Evolutionary conservation across 2,797 vertebrate species (phyloP).

Genomic region (Thripadectes ignobilis): DNA sequence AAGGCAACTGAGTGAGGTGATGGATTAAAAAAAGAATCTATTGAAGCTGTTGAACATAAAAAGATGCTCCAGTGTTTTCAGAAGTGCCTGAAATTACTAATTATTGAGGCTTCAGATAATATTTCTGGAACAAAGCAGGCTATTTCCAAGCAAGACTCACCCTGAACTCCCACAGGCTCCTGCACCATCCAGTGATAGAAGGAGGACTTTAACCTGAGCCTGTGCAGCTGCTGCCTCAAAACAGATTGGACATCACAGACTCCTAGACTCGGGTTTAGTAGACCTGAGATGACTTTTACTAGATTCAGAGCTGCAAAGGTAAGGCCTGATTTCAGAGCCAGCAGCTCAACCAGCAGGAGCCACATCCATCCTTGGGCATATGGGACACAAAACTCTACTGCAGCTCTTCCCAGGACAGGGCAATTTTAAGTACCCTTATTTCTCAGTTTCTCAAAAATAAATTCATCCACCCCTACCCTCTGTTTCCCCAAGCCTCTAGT

Average conservation of each 20-base stretch:
- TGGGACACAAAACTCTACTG: no score
- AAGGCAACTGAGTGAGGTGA: not conserved
- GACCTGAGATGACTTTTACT: not conserved
- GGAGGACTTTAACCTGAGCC: not conserved
- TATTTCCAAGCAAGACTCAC: not conserved
- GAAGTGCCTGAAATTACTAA: not conserved
- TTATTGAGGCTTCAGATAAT: not conserved
- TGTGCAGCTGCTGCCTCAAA: not conserved
- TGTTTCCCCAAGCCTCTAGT: rapidly evolving
- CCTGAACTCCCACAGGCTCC: not conserved
- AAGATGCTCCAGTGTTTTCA: not conserved
- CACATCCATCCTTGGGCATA: not conserved
- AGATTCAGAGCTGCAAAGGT: not conserved
- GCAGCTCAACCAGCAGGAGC: not conserved
- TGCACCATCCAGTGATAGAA: not conserved
- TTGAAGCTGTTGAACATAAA: not conserved
- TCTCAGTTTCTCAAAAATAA: not conserved
- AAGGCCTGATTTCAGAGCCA: not conserved
- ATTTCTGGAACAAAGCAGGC: not conserved
- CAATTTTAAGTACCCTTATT: not conserved
- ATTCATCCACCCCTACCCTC: rapidly evolving
- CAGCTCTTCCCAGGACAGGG: not conserved
- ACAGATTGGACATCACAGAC: not conserved
- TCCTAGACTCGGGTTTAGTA: not conserved
- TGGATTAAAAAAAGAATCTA: not conserved